phyloP scores from a whole-genome alignment of 2,113 vertebrate species.

The Glareola pratincola region DNA sequence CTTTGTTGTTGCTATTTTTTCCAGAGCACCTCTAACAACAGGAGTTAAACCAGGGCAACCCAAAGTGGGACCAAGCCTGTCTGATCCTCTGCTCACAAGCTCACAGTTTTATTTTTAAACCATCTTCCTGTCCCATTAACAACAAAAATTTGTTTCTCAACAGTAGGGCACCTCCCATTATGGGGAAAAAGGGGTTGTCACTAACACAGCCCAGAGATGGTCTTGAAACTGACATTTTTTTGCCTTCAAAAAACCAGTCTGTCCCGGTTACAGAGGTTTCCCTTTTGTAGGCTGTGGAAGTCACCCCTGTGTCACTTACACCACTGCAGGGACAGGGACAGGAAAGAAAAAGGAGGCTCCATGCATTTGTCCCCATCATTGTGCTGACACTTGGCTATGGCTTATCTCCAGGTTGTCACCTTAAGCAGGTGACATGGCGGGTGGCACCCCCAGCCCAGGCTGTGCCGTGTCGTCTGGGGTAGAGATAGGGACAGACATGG shows the following conservation, averaged over 20 bases:
- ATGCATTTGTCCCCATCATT: background rate
- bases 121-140: background rate
- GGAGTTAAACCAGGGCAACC: background rate
- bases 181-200: background rate
- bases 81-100: background rate
- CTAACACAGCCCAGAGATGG: background rate
- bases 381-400: background rate
- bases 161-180: fast-evolving
- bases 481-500: background rate
- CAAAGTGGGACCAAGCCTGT: background rate
- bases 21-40: background rate
- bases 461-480: background rate
- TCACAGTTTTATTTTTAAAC: background rate
- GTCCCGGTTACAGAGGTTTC: background rate
- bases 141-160: background rate
- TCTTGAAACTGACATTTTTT: background rate
- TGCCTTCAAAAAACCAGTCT: background rate
- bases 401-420: background rate
- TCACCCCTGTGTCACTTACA: background rate
- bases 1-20: background rate
- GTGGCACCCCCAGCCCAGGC: background rate
- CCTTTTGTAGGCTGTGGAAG: background rate
- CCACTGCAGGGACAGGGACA: background rate
- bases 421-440: background rate
- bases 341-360: background rate